These are phyloP conservation scores for Heterochromis multidens DNA, from an alignment of 2,113 vertebrate genomes.

Conservation along the genomic window DNA sequence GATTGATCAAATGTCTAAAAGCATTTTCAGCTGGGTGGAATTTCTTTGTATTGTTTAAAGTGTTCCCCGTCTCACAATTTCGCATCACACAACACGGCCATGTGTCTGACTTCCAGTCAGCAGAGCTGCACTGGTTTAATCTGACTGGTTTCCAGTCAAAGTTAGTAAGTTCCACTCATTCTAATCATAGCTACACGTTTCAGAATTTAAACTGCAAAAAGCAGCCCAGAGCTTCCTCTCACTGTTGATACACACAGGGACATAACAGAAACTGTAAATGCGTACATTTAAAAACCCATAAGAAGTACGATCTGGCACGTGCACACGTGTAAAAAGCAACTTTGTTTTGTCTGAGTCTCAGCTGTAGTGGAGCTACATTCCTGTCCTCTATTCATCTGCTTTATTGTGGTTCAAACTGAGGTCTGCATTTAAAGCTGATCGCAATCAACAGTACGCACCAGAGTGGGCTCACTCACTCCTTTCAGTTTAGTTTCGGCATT, in stretches of 20 bases:
- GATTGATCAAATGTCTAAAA: background rate
- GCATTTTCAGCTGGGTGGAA: background rate
- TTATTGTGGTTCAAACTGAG: conserved; percentile 3
- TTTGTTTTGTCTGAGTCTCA: background rate
- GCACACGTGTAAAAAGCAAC: background rate
- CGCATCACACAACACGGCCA: background rate
- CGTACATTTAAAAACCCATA: background rate
- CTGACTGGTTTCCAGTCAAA: conserved; percentile 11
- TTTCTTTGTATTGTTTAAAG: background rate
- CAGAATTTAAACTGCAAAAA: background rate
- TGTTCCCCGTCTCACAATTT: background rate
- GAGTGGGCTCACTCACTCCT: background rate
- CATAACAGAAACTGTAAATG: background rate
- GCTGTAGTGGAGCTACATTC: background rate
- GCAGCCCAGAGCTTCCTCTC: background rate
- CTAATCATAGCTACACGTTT: background rate
- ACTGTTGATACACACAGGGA: background rate
- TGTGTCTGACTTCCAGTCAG: background rate
- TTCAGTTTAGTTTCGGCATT: background rate
- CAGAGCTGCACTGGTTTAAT: background rate
- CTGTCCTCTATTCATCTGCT: conserved; percentile 24
- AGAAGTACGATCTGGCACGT: background rate
- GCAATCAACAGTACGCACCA: background rate
- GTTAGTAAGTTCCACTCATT: background rate
- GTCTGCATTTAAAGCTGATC: background rate